These are phyloP conservation scores for Rhinoderma darwinii DNA, from an alignment of 2,113 vertebrate genomes.

Conservation along the genomic window DNA sequence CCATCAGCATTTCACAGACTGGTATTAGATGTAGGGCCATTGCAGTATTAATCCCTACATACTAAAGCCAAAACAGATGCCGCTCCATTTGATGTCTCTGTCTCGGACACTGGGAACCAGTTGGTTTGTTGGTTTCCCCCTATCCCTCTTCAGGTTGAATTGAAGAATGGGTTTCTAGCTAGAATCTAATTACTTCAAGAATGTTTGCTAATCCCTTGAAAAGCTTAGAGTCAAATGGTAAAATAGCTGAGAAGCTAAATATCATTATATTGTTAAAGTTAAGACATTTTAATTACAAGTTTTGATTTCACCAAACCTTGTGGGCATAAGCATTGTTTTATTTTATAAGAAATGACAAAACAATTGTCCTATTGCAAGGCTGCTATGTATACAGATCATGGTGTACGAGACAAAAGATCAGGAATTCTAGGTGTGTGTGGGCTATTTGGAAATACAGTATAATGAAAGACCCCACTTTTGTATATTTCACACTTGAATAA, in stretches of 20 bases:
- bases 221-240: slow-evolving; percentile 59
- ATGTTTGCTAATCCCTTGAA: slow-evolving; percentile 55
- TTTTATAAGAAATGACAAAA: neutral
- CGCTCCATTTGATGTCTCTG: neutral
- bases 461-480: no score
- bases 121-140: slow-evolving; percentile 19
- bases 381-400: slow-evolving; percentile 11
- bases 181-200: slow-evolving; percentile 55
- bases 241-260: slow-evolving; percentile 43
- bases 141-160: slow-evolving; percentile 6
- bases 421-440: slow-evolving; percentile 12
- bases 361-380: neutral
- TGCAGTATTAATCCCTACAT: neutral
- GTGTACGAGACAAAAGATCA: neutral
- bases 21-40: neutral
- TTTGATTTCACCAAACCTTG: slow-evolving; percentile 13
- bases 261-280: slow-evolving; percentile 41
- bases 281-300: slow-evolving; percentile 53
- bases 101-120: slow-evolving; percentile 21
- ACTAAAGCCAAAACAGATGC: neutral
- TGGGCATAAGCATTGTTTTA: slow-evolving; percentile 5
- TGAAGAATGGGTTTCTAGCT: slow-evolving; percentile 41
- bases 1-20: neutral
- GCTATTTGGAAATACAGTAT: neutral
- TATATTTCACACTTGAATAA: no score